Base-by-base conservation (phyloP, 2,113 vertebrate species). In the Thoracochromis brauschi region DNA sequence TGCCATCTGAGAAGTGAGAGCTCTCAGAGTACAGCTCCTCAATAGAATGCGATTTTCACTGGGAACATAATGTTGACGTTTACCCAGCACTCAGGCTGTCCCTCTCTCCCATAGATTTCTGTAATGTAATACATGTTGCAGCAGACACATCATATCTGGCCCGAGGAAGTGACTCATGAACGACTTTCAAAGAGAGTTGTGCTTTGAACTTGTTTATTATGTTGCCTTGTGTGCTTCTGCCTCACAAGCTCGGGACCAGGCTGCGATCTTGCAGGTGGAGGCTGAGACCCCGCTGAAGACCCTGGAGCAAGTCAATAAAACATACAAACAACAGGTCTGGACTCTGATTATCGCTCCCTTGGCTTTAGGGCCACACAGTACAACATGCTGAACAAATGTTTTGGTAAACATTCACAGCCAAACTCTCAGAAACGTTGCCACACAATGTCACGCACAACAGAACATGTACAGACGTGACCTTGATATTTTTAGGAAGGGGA, bases 261-360 rank as follows among this genome's bases (percentile, higher is more conserved):
- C 40, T 81, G 85, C 51, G 87, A 95, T 91, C 87, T 90, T 89
- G 73, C 26, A 33, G 86, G 85, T 31, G 40, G 83, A 53, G 49
- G 55, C 86, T 87, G 81, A 89, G 79, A 88, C 81, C 89, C 85
- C 29, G 87, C 87, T 92, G 89, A 89, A 91, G 88, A 91, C 92
- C 93, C 93, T 58, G 90, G 71, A 92, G 94, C 91, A 82, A 91
- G 93, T 94, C 92, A 94, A 95, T 94, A 93, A 94, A 95, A 93
- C 87, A 95, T 89, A 92, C 89, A 91, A 94, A 90, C 91, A 95
- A 92, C 91, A 91, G 84, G 88, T 90, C 87, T 86, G 88, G 42
- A 80, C 82, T 90, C 82, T 89, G 89, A 93, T 94, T 91, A 95
- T 89, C 75, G 5, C 68, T 88, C 88, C 82, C 84, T 60, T 84